Conservation (phyloP, 2,888 invertebrate genomes). For the Rhagonycha lutea region DNA sequence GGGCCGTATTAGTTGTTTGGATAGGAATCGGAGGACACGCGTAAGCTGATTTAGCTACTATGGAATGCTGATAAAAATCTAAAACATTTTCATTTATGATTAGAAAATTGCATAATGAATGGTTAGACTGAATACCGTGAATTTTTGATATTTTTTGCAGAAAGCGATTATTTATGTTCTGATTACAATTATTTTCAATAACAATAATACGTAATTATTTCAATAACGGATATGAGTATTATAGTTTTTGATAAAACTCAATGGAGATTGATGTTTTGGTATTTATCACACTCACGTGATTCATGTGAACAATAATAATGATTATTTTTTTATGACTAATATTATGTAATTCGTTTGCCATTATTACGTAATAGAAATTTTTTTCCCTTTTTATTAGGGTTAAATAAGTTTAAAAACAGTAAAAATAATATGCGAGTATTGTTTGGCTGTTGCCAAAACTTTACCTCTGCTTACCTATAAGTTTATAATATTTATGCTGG, state of each 20-base stretch:
- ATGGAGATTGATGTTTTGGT: background rate
- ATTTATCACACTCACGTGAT: background rate
- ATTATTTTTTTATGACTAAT: background rate
- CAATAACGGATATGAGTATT: background rate
- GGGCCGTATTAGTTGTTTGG: no score
- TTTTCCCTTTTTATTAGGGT: background rate
- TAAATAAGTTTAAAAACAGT: no score
- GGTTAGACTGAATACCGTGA: no score
- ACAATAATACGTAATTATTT: background rate
- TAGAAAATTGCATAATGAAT: no score
- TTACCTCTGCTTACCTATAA: no score
- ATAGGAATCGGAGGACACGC: no score
- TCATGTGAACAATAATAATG: background rate
- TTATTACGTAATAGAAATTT: background rate
- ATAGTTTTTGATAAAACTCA: background rate
- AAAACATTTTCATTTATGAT: no score
- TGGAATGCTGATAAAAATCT: no score
- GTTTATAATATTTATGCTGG: no score
- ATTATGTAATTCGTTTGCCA: background rate
- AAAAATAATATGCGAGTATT: no score
- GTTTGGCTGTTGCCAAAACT: no score
- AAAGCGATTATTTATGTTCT: background rate
- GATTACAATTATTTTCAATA: background rate
- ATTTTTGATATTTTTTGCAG: background rate
- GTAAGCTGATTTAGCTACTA: no score